Percentiles rank a stretch among this genome's conserved stretches.
These are phyloP conservation scores for Rotaria macrura DNA, from an alignment of 2,888 invertebrate genomes.

Conservation along the genomic window DNA sequence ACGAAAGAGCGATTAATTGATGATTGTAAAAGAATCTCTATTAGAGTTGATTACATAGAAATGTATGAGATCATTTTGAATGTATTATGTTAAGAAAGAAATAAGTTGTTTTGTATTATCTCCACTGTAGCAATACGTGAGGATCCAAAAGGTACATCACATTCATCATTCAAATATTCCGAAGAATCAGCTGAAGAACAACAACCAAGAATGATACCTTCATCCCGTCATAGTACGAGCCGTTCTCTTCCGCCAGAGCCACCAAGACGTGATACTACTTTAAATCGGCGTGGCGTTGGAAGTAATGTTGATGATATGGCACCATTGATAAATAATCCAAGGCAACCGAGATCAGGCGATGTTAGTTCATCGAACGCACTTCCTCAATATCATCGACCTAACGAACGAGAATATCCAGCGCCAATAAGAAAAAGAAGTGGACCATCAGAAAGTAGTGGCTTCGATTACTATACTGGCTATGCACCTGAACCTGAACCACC, in stretches of 20 bases:
- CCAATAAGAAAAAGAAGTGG: neutral
- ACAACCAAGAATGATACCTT: neutral
- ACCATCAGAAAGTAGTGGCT: neutral
- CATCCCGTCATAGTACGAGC: neutral
- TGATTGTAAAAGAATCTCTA: too few species aligned
- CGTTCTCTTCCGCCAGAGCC: neutral
- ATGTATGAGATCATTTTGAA: too few species aligned
- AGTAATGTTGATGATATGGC: neutral
- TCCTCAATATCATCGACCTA: neutral
- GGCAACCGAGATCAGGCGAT: neutral
- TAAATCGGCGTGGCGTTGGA: neutral
- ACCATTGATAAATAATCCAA: neutral
- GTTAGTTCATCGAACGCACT: neutral
- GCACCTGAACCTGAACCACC: neutral
- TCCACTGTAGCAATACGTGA: neutral
- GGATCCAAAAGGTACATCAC: constrained; percentile 1
- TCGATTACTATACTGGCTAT: constrained; percentile 18
- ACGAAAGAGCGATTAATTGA: too few species aligned
- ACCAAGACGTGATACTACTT: neutral
- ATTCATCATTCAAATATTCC: neutral
- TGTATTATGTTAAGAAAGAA: neutral
- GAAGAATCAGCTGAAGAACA: neutral
- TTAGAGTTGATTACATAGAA: too few species aligned
- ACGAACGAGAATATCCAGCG: neutral
- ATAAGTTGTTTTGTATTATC: neutral